phyloP scores from a whole-genome alignment of 2,888 invertebrate species.

The Epiblema foenella region DNA sequence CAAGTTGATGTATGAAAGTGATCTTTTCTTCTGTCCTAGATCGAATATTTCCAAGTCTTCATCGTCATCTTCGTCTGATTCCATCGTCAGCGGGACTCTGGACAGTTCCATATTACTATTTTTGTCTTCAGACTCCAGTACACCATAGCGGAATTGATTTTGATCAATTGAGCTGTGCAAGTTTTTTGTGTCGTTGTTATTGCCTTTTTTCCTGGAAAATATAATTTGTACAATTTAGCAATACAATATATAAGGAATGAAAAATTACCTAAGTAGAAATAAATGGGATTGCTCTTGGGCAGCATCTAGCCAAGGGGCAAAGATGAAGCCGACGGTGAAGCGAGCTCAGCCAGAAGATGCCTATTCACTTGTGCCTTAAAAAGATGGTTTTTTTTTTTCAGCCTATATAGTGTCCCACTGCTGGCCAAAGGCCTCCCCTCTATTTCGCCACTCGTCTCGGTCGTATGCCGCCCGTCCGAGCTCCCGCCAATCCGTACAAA shows the following conservation, averaged over 20 bases:
- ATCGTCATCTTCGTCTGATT: conserved; percentile 81
- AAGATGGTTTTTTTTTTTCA: no score
- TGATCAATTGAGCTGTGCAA: conserved; percentile 67
- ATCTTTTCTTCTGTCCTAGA: conserved; percentile 76
- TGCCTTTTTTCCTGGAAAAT: conserved; percentile 72
- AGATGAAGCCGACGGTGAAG: no score
- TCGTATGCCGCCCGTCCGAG: no score
- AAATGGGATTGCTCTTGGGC: no score
- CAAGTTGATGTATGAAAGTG: conserved; percentile 76
- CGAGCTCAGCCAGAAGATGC: no score
- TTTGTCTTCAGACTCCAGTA: conserved; percentile 76
- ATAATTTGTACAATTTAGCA: conserved; percentile 6
- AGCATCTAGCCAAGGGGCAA: no score
- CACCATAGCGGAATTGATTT: conserved; percentile 81
- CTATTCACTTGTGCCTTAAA: no score
- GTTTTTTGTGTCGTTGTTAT: conserved; percentile 65
- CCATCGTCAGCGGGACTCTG: conserved; percentile 77
- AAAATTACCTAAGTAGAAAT: no score
- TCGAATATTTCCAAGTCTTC: conserved; percentile 82
- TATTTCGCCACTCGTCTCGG: no score
- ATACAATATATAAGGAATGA: neutral
- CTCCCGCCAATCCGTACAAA: no score
- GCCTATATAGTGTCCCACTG: no score
- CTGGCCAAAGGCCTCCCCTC: no score
- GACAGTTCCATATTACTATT: conserved; percentile 77